A percentile compares a stretch with the other conserved stretches of the same genome.
Conservation (phyloP, 2,888 invertebrate species). For the Drosophila mimica region DNA sequence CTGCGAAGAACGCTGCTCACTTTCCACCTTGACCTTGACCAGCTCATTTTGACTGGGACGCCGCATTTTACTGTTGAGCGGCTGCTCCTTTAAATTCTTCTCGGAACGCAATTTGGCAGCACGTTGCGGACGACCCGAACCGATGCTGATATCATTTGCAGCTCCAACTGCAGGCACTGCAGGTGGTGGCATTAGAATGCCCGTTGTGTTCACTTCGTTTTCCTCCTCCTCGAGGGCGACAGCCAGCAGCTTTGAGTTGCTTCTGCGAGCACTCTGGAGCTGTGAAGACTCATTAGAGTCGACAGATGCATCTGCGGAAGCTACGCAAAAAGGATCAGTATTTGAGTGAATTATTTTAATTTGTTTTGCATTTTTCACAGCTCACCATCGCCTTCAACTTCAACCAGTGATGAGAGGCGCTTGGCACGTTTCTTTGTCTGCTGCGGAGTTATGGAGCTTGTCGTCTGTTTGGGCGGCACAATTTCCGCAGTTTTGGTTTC, state of each 20-base stretch:
- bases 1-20: slow-evolving; percentile 79
- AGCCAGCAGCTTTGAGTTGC: slow-evolving; percentile 66
- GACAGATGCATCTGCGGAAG: neutral
- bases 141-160: slow-evolving; percentile 54
- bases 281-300: slow-evolving; percentile 16
- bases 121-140: slow-evolving; percentile 79
- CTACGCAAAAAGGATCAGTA: neutral
- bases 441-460: slow-evolving; percentile 74
- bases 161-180: slow-evolving; percentile 48
- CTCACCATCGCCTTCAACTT: slow-evolving; percentile 63
- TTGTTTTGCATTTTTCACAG: slow-evolving; percentile 13
- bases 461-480: neutral
- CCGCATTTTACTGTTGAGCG: slow-evolving; percentile 72
- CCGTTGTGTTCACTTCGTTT: slow-evolving; percentile 44
- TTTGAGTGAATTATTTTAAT: neutral
- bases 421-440: slow-evolving; percentile 82
- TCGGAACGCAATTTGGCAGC: slow-evolving; percentile 81
- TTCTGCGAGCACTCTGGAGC: slow-evolving; percentile 52
- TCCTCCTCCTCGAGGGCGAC: slow-evolving; percentile 46
- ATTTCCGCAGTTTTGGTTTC: slow-evolving; percentile 28
- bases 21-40: slow-evolving; percentile 76
- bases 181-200: slow-evolving; percentile 73
- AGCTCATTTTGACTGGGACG: slow-evolving; percentile 64
- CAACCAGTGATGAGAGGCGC: slow-evolving; percentile 71
- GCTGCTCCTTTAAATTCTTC: slow-evolving; percentile 78